Percentiles rank a stretch among this genome's conserved stretches.
Evolutionary conservation across 2,888 invertebrate genomes (phyloP).

Genomic region (Hyposoter didymator): DNA sequence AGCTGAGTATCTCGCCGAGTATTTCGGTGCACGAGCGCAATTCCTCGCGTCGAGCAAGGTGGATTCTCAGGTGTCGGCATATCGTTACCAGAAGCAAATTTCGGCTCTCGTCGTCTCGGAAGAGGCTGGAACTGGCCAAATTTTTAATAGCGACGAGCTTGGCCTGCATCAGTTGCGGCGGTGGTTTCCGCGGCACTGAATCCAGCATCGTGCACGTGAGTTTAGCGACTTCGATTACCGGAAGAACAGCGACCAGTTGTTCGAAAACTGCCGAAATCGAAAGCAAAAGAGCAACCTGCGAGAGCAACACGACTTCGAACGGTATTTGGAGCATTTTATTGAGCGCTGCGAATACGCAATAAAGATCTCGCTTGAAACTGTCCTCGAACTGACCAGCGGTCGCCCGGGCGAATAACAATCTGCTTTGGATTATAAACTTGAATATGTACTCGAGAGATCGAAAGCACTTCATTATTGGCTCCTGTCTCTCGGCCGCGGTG

Average conservation of each 20-base stretch:
- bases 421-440: constrained; percentile 95
- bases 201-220: constrained; percentile 93
- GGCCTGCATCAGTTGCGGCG: constrained; percentile 90
- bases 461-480: constrained; percentile 95
- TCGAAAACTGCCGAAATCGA: constrained; percentile 94
- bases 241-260: constrained; percentile 90
- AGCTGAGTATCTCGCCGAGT: constrained; percentile 92
- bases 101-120: constrained; percentile 93
- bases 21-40: constrained; percentile 94
- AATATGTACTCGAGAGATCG: constrained; percentile 96
- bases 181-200: constrained; percentile 88
- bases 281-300: constrained; percentile 92
- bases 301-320: constrained; percentile 90
- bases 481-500: constrained; percentile 93
- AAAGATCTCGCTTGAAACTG: constrained; percentile 92
- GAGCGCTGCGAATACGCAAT: constrained; percentile 92
- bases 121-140: constrained; percentile 90
- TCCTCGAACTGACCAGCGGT: constrained; percentile 96
- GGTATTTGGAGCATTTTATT: constrained; percentile 91
- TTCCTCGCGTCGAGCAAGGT: constrained; percentile 93
- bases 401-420: constrained; percentile 92
- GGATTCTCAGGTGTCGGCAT: constrained; percentile 93
- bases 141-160: constrained; percentile 93
- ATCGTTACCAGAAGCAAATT: constrained; percentile 93
- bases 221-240: constrained; percentile 91